These are phyloP conservation scores for Urocolius indicus DNA, from an alignment of 2,113 vertebrate genomes.

Conservation along the genomic window DNA sequence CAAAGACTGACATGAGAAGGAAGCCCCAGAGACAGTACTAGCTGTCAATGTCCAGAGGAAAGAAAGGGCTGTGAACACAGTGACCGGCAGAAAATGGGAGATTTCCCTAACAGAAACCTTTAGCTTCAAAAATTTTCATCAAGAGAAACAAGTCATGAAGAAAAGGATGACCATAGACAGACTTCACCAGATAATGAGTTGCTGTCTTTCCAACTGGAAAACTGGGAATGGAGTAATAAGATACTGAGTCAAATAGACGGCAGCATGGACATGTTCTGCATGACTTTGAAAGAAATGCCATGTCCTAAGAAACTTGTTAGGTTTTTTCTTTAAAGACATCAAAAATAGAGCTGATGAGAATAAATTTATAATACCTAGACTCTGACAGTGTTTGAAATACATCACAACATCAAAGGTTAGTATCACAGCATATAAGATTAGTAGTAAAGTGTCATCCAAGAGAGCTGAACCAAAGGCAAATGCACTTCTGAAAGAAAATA, in stretches of 20 bases:
- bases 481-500: not conserved
- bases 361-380: not conserved
- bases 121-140: not conserved
- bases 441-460: not conserved
- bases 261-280: not conserved
- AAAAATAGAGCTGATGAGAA: not conserved
- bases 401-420: not conserved
- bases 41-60: fast-evolving
- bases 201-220: not conserved
- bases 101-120: not conserved
- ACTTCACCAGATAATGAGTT: not conserved
- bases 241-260: not conserved
- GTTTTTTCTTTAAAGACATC: not conserved
- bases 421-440: not conserved
- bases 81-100: not conserved
- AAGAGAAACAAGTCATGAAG: not conserved
- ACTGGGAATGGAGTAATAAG: not conserved
- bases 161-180: not conserved
- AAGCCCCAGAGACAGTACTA: not conserved
- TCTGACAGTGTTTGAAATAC: not conserved
- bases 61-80: not conserved
- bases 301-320: not conserved
- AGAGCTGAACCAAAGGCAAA: not conserved
- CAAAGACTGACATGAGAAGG: not conserved
- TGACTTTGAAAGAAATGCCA: not conserved